Evolutionary conservation across 2,113 vertebrate genomes (phyloP).

Genomic region (Pampusana beccarii): DNA sequence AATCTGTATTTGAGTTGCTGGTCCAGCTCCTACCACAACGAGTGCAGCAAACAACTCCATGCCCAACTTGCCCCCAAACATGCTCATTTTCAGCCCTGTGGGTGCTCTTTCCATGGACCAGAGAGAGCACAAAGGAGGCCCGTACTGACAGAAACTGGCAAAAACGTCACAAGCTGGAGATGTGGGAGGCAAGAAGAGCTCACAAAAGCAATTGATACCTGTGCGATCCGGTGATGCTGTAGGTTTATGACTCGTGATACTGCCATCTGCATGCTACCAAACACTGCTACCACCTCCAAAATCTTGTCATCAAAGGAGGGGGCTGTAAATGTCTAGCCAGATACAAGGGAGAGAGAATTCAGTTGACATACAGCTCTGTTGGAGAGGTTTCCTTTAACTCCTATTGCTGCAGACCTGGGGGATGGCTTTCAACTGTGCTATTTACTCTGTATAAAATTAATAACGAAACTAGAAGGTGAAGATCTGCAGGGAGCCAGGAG

Average conservation of each 20-base stretch:
- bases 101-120: not conserved
- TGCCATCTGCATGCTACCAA: constrained; percentile 99
- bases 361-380: not conserved
- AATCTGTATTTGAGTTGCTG: not conserved
- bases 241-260: constrained; percentile 95
- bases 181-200: not conserved
- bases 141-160: not conserved
- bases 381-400: not conserved
- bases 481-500: not conserved
- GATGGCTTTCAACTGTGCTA: not conserved
- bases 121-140: not conserved
- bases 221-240: constrained; percentile 95
- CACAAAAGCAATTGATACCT: constrained; percentile 75
- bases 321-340: constrained; percentile 88
- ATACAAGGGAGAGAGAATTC: constrained; percentile 1
- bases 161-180: not conserved
- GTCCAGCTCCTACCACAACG: not conserved
- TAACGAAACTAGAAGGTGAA: not conserved
- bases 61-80: not conserved
- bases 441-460: not conserved
- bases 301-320: constrained; percentile 98
- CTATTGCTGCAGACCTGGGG: not conserved
- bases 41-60: not conserved
- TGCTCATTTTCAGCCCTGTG: not conserved
- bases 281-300: constrained; percentile 96